Conservation (phyloP, 2,888 invertebrate genomes). For the Candidula unifasciata region DNA sequence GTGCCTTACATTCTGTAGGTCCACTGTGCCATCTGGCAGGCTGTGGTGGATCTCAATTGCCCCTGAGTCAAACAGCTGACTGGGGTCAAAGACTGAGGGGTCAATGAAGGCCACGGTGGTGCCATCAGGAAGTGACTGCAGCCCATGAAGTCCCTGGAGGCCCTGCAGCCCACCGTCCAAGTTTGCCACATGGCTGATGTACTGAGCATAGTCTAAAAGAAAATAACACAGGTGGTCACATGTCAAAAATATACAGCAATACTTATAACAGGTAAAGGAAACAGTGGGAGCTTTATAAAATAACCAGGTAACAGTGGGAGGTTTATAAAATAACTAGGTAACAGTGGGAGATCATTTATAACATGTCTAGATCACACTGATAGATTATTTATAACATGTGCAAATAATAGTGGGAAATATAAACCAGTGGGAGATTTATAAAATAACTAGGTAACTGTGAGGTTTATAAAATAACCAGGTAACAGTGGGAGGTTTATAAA, state of each 20-base stretch:
- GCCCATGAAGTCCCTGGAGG: conserved; percentile 56
- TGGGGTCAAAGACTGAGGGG: conserved; percentile 55
- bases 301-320: too few relatives aligned
- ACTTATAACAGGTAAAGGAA: not conserved
- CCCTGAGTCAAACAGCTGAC: conserved; percentile 50
- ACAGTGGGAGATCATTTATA: too few relatives aligned
- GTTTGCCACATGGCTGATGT: conserved; percentile 61
- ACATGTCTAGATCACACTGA: too few relatives aligned
- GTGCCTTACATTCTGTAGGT: conserved; percentile 45
- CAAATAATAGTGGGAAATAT: too few relatives aligned
- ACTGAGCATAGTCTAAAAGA: conserved; percentile 69
- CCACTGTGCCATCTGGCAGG: conserved; percentile 46
- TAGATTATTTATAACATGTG: too few relatives aligned
- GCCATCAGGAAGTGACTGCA: conserved; percentile 63
- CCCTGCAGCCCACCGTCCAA: conserved; percentile 61
- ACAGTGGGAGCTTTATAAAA: too few relatives aligned
- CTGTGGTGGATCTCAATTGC: conserved; percentile 57
- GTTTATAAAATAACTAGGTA: too few relatives aligned
- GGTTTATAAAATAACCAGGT: too few relatives aligned
- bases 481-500: too few relatives aligned
- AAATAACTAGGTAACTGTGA: too few relatives aligned
- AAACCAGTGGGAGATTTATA: too few relatives aligned
- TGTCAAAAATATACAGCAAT: not conserved
- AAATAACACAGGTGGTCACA: conserved; percentile 2
- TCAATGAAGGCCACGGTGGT: conserved; percentile 61